These are phyloP conservation scores for Noctilio leporinus DNA, from an alignment of 2,113 vertebrate genomes.

Conservation along the genomic window DNA sequence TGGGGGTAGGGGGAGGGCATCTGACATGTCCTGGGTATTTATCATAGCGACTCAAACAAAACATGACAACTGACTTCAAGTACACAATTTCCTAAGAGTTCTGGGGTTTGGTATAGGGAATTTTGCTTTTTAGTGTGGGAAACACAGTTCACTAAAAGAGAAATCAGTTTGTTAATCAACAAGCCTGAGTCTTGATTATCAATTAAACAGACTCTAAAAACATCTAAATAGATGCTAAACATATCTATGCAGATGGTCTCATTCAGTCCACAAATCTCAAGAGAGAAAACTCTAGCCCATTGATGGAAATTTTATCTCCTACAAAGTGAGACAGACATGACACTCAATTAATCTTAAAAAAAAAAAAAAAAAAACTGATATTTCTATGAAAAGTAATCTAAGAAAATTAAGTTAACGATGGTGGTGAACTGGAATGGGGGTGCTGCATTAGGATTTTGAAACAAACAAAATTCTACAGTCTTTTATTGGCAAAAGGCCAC, in stretches of 20 bases:
- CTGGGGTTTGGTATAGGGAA: not conserved
- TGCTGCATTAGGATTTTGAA: not conserved
- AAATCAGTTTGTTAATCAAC: slow-evolving; percentile 67
- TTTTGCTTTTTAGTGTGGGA: slow-evolving; percentile 49
- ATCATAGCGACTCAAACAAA: slow-evolving; percentile 13
- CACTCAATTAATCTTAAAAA: not conserved
- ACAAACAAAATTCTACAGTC: not conserved
- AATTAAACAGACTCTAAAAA: slow-evolving; percentile 74
- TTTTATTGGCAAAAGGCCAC: slow-evolving; percentile 1
- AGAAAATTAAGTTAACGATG: not conserved
- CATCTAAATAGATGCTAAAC: slow-evolving; percentile 68
- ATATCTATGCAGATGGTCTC: slow-evolving; percentile 71
- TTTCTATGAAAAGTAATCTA: not conserved
- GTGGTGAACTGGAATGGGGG: not conserved
- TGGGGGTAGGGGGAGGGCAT: not conserved
- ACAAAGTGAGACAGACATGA: slow-evolving; percentile 47
- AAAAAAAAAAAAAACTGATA: slow-evolving; percentile 1
- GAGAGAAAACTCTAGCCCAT: slow-evolving; percentile 53
- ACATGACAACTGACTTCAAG: not conserved
- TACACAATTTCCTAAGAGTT: not conserved
- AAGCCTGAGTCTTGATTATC: slow-evolving; percentile 72
- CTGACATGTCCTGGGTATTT: not conserved
- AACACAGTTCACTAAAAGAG: slow-evolving; percentile 61
- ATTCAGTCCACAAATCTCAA: slow-evolving; percentile 62
- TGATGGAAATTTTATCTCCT: slow-evolving; percentile 53